Evolutionary conservation across 2,888 invertebrate genomes (phyloP), one percentile per base, ranked within the genome.

Genomic region (Cyclophora punctaria): DNA sequence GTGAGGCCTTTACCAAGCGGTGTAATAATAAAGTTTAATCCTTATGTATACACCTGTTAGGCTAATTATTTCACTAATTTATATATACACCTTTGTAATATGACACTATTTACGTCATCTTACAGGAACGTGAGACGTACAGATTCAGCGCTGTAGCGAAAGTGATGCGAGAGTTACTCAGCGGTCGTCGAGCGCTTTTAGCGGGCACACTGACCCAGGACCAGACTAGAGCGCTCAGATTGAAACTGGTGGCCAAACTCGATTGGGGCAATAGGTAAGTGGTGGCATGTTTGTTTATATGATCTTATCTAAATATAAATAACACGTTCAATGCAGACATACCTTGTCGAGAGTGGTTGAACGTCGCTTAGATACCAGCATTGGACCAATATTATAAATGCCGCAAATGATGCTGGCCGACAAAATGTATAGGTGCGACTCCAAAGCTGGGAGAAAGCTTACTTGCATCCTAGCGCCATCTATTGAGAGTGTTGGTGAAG

Each of bases 251-350:
- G 61, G 93, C 94, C 51, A 96, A 96, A 86, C 95, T 98, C 49
- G 98, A 98, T 85, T 98, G 97, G 97, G 98, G 98, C 48, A 98
- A 98, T 89, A 92, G 96, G 97, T 97, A 81, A 94, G 94, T 92
- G 49, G 4, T 5, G 4, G 37, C 37, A 37, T 37, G 37, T 4
- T 37, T 37, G 4, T 37, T 43, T 41, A n/a, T n/a, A n/a, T n/a
- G n/a, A n/a, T n/a, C n/a, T n/a, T n/a, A 34, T 44, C 41, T 48
- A 44, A 34, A 35, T 40, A 34, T 20, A 41, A 35, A 7, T 35
- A 7, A 20, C 20, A 20, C 20, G 20, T 20, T 20, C 20, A 20
- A 20, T 20, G 20, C 20, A 1, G 20, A 20, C 20, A 20, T 1
- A 20, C 20, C 20, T 20, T 20, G 20, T 20, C 20, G 20, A 20